Conservation (phyloP, 2,797 vertebrate species). For the Hafferia zeledoni region DNA sequence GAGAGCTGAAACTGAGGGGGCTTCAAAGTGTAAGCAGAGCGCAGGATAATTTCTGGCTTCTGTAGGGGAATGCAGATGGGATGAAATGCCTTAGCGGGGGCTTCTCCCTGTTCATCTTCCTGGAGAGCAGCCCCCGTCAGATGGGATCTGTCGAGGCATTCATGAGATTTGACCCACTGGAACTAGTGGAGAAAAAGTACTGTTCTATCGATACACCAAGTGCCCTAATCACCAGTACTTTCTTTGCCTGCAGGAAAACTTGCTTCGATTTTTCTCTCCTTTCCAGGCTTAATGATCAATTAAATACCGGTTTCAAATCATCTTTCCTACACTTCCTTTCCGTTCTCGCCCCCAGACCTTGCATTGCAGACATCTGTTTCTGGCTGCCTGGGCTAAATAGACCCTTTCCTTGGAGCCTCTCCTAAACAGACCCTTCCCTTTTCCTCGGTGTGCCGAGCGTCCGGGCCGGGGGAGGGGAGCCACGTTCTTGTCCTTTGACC, state of each 20-base stretch:
- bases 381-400: not conserved
- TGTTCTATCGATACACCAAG: not conserved
- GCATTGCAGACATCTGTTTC: not conserved
- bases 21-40: not conserved
- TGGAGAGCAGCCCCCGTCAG: not conserved
- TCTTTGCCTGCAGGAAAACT: not conserved
- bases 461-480: not conserved
- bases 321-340: not conserved
- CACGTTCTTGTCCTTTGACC: conserved; percentile 14
- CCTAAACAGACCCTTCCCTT: not conserved
- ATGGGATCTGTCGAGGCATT: not conserved
- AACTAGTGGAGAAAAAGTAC: not conserved
- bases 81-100: not conserved
- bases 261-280: not conserved
- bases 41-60: not conserved
- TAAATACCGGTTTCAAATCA: not conserved
- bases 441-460: not conserved
- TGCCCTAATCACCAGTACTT: not conserved
- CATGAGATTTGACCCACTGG: not conserved
- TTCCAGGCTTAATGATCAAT: conserved; percentile 2
- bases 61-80: not conserved
- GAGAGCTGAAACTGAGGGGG: not conserved
- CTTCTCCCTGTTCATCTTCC: not conserved
- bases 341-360: not conserved
- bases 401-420: not conserved